Conservation (phyloP, 2,888 invertebrate genomes). For the Chelonus formosanus region DNA sequence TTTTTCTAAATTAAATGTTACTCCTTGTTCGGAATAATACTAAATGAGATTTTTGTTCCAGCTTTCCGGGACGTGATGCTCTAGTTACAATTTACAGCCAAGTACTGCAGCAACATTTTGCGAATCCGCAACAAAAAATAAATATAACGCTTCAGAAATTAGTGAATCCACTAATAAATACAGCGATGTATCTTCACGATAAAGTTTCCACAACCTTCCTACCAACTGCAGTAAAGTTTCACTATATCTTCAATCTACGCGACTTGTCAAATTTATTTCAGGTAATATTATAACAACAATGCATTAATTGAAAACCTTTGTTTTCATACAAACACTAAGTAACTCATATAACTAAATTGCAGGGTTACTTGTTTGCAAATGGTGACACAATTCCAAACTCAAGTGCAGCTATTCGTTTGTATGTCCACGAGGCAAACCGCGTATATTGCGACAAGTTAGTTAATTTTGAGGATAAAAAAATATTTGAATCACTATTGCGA, state of each 20-base stretch:
- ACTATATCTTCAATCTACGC: slow-evolving; percentile 91
- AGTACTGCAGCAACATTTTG: slow-evolving; percentile 81
- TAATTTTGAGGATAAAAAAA: slow-evolving; percentile 70
- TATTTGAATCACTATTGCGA: slow-evolving; percentile 75
- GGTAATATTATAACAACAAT: slow-evolving; percentile 65
- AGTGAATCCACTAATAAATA: slow-evolving; percentile 72
- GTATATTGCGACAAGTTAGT: slow-evolving; percentile 93
- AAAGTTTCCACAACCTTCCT: slow-evolving; percentile 81
- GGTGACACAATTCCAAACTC: slow-evolving; percentile 77
- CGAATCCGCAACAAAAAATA: slow-evolving; percentile 75
- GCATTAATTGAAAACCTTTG: background rate
- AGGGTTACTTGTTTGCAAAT: slow-evolving; percentile 87
- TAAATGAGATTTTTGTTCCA: slow-evolving; percentile 55
- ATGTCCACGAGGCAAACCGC: slow-evolving; percentile 89
- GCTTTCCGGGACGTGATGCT: slow-evolving; percentile 85
- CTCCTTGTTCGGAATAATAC: too few relatives aligned
- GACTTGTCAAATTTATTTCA: slow-evolving; percentile 95
- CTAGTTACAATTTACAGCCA: slow-evolving; percentile 84
- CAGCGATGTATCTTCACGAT: slow-evolving; percentile 80
- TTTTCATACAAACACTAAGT: slow-evolving; percentile 3
- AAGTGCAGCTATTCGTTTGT: slow-evolving; percentile 80
- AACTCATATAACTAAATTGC: slow-evolving; percentile 40
- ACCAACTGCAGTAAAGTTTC: slow-evolving; percentile 94
- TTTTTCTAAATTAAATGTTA: too few relatives aligned
- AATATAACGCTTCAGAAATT: slow-evolving; percentile 69